Evolutionary conservation across 1,140 invertebrate species (phyloP).

Genomic region (Papilio machaon): DNA sequence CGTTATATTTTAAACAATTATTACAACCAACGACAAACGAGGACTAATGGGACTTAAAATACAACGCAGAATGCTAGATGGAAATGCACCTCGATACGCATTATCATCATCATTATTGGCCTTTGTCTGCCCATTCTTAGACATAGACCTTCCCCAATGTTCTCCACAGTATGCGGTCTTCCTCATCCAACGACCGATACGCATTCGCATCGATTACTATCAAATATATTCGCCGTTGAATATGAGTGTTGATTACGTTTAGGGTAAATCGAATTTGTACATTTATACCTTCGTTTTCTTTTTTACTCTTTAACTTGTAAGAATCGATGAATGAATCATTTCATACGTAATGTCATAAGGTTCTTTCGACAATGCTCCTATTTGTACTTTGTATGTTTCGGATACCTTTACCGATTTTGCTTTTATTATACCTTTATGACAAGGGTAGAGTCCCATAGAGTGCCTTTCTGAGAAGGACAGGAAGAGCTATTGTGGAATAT

Average conservation of each 20-base stretch:
- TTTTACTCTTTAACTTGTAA: conserved; percentile 11
- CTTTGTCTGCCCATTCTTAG: too few relatives aligned
- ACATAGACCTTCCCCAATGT: too few relatives aligned
- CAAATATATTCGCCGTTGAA: not conserved
- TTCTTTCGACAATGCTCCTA: not conserved
- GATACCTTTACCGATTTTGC: conserved; percentile 18
- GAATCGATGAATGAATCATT: conserved; percentile 18
- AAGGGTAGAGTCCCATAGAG: not conserved
- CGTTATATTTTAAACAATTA: not conserved
- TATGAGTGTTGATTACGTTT: not conserved
- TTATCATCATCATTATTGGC: too few relatives aligned
- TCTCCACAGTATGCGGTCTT: too few relatives aligned
- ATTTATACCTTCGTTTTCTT: conserved; percentile 20
- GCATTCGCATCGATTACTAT: too few relatives aligned
- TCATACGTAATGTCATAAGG: not conserved
- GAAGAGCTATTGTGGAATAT: conserved; percentile 4
- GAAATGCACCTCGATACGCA: not conserved
- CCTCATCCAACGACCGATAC: too few relatives aligned
- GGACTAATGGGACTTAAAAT: too few relatives aligned
- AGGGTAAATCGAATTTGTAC: not conserved
- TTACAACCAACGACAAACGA: not conserved
- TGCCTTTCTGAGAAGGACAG: conserved; percentile 17
- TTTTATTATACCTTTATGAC: conserved; percentile 12
- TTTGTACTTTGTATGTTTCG: conserved; percentile 5
- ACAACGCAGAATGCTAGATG: too few relatives aligned